Base-by-base conservation (phyloP, 1,140 invertebrate species). In the Bombus pascuorum region DNA sequence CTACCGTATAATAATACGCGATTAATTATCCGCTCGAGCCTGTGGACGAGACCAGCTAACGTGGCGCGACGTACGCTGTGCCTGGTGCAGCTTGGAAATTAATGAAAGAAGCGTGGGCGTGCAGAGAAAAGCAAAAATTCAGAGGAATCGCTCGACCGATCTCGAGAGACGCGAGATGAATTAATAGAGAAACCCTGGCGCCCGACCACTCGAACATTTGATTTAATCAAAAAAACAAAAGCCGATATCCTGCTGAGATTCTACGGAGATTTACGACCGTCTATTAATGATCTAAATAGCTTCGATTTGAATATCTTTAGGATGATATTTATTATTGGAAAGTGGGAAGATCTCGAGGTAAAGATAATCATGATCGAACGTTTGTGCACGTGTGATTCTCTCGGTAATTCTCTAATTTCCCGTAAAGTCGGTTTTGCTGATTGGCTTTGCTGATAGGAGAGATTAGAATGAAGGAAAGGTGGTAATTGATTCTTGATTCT, bases 1-100 rank as follows among this genome's bases (percentile, higher is more conserved):
- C 83, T 84, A 84, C 83, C 83, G 83, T 84, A 32, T 84, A 84
- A 84, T 84, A 84, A 84, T 80, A 34, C 37, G 76, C 76, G 76
- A 84, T 84, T 80, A 84, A 84, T 80, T 84, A 84, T 80, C 76
- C 83, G 75, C 75, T 32, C 47, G 25, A 18, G 34, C 47, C 47
- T 22, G 18, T 53, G 47, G 47, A 44, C 8, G 65, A 34, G 47
- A 34, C 65, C n/a, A 34, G 65, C 15, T 22, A 9, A 34, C 65
- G 65, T 18, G 18, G 53, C 22, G 18, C 62, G 73, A 5, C 6
- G 13, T n/a, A 32, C 57, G 10, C 57, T 9, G n/a, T 2, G 37
- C 15, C 13, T 13, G 22, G 66, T 32, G 39, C 59, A 3, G 12
- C 70, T 25, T 34, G 66, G 10, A 70, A 77, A 86, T 86, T 86